These are phyloP conservation scores for Lithodes maja DNA, from an alignment of 2,888 invertebrate genomes.

Conservation along the genomic window DNA sequence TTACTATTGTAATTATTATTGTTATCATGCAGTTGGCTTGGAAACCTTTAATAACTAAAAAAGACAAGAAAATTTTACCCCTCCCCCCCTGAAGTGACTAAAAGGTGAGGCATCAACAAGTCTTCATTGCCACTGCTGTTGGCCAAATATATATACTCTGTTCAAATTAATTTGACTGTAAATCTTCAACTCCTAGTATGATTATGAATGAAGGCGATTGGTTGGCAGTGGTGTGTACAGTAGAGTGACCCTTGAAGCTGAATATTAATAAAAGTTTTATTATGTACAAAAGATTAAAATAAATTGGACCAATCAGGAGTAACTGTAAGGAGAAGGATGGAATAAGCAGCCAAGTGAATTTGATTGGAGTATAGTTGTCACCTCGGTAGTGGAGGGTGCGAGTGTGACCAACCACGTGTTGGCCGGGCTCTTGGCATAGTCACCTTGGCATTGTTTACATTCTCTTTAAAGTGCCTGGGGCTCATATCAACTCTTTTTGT, in stretches of 20 bases:
- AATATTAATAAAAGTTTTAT: no score
- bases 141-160: not conserved
- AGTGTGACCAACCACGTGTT: not conserved
- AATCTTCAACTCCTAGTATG: no score
- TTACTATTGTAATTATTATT: slow-evolving; percentile 42
- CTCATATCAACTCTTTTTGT: not conserved
- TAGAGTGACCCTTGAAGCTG: no score
- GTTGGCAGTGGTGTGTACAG: no score
- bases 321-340: no score
- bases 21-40: slow-evolving; percentile 49
- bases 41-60: slow-evolving; percentile 34
- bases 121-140: not conserved
- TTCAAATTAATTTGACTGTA: no score
- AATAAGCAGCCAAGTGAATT: no score
- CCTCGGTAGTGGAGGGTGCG: no score
- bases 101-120: not conserved
- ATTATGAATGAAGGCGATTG: no score
- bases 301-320: no score
- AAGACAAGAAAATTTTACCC: slow-evolving; percentile 30
- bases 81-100: slow-evolving; percentile 38
- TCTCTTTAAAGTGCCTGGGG: slow-evolving; percentile 17
- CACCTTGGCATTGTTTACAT: slow-evolving; percentile 29
- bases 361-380: no score
- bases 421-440: not conserved
- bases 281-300: no score